A percentile compares a stretch with the other conserved stretches of the same genome.
Conservation (phyloP, 2,113 vertebrate genomes). For the Dinomys branickii region DNA sequence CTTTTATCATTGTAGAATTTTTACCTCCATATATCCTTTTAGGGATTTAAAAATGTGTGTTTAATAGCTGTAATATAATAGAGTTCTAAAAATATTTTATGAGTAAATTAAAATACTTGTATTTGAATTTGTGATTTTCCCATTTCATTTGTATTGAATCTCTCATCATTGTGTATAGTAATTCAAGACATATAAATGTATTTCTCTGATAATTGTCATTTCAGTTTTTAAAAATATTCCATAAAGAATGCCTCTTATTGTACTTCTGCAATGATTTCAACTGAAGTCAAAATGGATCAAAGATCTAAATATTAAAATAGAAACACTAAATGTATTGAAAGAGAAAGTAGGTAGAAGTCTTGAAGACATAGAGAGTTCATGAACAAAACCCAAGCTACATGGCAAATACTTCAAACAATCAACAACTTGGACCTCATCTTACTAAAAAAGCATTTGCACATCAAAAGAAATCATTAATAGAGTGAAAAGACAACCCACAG, state of each 20-base stretch:
- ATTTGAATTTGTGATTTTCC: conserved; percentile 12
- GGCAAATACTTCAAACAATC: no score
- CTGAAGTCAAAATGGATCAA: no score
- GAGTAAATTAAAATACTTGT: neutral
- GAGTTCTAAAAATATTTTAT: neutral
- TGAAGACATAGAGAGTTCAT: no score
- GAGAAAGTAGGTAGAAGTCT: no score
- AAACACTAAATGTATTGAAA: no score
- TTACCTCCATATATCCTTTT: neutral
- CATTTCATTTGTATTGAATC: neutral
- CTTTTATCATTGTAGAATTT: neutral
- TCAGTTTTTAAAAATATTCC: neutral
- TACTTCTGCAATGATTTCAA: neutral
- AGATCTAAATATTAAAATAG: no score
- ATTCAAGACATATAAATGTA: neutral
- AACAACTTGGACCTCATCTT: no score
- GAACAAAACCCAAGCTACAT: no score
- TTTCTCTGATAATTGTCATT: neutral
- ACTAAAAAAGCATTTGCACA: no score
- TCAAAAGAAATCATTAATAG: no score
- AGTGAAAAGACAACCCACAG: no score
- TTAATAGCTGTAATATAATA: neutral
- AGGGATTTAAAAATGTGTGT: conserved; percentile 9
- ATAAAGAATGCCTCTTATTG: neutral
- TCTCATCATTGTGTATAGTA: neutral